Base-by-base conservation (phyloP, 2,888 invertebrate species). In the Drosophila algonquin region DNA sequence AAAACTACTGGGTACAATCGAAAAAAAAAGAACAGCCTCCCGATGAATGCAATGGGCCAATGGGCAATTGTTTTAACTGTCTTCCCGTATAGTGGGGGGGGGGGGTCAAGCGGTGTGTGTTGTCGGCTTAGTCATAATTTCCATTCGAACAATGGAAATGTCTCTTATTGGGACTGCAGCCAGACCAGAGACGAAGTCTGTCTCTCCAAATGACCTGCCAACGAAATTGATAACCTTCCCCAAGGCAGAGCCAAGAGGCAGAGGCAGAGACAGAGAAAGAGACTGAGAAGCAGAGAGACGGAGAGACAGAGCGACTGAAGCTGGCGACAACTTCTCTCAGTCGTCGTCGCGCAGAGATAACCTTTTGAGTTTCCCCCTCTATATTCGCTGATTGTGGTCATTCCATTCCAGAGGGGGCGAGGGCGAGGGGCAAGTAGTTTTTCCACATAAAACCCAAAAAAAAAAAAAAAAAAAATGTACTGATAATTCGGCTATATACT, bases 71-170 rank as follows among this genome's bases (percentile, higher is more conserved):
- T 60, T 67, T 73, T 68, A 59, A 72, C 51, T 65, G 64, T 67
- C 48, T 21, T 21, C 46, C 52, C 21, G 21, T 21, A 21, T 21
- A 2, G 21, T 21, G 21, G 21, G 1, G 21, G 21, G 21, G 21
- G 21, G 1, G 18, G 76, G 87, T 84, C 81, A 75, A 75, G 72
- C 75, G 53, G 68, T 80, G 59, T 68, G 59, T 68, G 70, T 53
- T 73, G 77, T 32, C 73, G 67, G 83, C 83, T 82, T 82, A 82
- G 89, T 82, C 82, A 82, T 88, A 75, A 83, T 73, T 74, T 63
- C 86, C 64, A 7, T 69, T 71, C 58, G 77, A 58, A 88, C 89
- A 86, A 83, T 77, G 70, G 71, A 72, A 80, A 71, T 80, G 51
- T 55, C 47, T 75, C 75, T 68, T 52, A 50, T 35, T 24, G 52